These are phyloP conservation scores for Chelidonichthys spinosus DNA, from an alignment of 2,797 vertebrate genomes.

Conservation along the genomic window DNA sequence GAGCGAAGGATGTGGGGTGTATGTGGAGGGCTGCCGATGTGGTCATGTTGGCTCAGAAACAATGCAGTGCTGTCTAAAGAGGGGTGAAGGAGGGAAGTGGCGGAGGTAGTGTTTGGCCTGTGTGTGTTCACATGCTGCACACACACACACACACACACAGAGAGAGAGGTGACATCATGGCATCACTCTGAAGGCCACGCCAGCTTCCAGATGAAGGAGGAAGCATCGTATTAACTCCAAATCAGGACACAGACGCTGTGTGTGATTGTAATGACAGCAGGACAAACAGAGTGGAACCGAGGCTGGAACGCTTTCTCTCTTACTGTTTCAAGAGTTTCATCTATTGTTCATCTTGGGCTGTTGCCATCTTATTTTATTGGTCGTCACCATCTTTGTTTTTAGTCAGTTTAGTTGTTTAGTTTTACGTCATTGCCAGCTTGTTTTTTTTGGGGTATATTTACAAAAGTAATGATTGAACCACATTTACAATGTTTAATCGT, in stretches of 20 bases:
- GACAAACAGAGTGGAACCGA: constrained; percentile 30
- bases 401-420: too few species aligned
- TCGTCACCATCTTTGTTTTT: too few species aligned
- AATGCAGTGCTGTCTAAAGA: constrained; percentile 72
- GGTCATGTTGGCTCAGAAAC: constrained; percentile 76
- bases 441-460: too few species aligned
- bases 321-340: too few species aligned
- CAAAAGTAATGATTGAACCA: too few species aligned
- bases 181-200: constrained; percentile 39
- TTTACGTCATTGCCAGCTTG: too few species aligned
- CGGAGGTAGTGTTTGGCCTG: constrained; percentile 55
- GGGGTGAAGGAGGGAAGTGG: constrained; percentile 58
- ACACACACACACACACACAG: constrained; percentile 39
- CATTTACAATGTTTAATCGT: too few species aligned
- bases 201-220: constrained; percentile 60
- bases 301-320: too few species aligned
- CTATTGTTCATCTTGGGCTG: too few species aligned
- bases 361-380: too few species aligned
- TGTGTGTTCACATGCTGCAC: constrained; percentile 31
- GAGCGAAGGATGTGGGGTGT: constrained; percentile 69
- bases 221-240: constrained; percentile 55
- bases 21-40: constrained; percentile 73
- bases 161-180: constrained; percentile 66
- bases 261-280: constrained; percentile 48
- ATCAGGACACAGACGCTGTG: too few species aligned